Evolutionary conservation across 1,140 invertebrate species (phyloP).

Genomic region (Pseudobourletiella spinata): DNA sequence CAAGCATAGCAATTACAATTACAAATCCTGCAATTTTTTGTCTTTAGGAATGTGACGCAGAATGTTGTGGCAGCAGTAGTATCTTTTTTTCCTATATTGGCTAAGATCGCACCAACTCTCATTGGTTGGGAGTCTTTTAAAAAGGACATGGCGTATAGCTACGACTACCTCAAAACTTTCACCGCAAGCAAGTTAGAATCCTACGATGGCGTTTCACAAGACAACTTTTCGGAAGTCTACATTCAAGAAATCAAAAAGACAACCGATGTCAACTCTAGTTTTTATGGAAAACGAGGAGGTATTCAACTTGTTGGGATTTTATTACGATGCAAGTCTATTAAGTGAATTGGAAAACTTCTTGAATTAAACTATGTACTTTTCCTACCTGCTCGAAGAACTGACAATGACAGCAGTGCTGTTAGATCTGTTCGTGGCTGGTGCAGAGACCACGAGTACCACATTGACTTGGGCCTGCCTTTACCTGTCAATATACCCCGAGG

Average conservation of each 20-base stretch:
- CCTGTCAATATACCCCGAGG: background rate
- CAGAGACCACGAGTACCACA: conserved; percentile 14
- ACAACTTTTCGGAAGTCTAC: conserved; percentile 11
- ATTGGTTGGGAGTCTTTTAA: background rate
- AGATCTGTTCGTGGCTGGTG: conserved; percentile 22
- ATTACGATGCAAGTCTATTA: no score
- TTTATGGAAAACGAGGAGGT: conserved; percentile 12
- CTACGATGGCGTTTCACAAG: background rate
- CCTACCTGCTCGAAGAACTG: background rate
- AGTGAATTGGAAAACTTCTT: no score
- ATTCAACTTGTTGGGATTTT: background rate
- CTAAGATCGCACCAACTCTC: no score
- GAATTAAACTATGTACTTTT: background rate
- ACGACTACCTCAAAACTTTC: conserved; percentile 6
- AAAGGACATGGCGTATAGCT: background rate
- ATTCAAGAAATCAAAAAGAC: conserved; percentile 15
- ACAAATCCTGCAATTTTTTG: background rate
- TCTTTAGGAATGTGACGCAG: no score
- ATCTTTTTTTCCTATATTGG: no score
- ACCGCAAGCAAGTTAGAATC: background rate
- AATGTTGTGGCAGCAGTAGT: no score
- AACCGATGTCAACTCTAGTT: conserved; percentile 10
- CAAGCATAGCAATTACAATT: no score
- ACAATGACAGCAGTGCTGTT: conserved; percentile 7
- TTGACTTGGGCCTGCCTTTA: conserved; percentile 8